Evolutionary conservation across 2,888 invertebrate genomes (phyloP).

Genomic region (Molanna angustata): DNA sequence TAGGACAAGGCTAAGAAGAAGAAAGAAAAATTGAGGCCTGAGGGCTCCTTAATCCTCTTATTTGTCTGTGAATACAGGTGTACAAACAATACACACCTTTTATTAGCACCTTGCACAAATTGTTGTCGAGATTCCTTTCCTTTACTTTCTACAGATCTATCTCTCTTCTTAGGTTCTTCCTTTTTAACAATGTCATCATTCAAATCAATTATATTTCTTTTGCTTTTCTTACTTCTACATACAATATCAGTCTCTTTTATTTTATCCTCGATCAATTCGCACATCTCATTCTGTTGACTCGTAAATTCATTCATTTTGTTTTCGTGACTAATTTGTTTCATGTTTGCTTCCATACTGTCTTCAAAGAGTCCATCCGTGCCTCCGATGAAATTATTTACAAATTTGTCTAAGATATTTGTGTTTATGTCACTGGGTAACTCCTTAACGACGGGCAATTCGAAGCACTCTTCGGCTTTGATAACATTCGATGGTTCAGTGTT

Average conservation of each 20-base stretch:
- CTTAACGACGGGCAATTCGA: slow-evolving; percentile 62
- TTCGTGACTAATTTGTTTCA: slow-evolving; percentile 5
- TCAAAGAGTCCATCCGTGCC: slow-evolving; percentile 34
- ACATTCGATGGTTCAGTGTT: slow-evolving; percentile 47
- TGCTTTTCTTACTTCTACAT: slow-evolving; percentile 23
- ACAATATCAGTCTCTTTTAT: slow-evolving; percentile 18
- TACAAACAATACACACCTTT: too few species aligned
- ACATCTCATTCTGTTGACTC: slow-evolving; percentile 29
- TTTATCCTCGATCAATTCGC: slow-evolving; percentile 25
- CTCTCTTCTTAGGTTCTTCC: too few species aligned
- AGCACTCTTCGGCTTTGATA: slow-evolving; percentile 70
- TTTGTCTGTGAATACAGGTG: too few species aligned
- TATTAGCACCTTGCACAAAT: too few species aligned
- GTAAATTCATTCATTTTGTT: slow-evolving; percentile 44
- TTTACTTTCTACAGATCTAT: too few species aligned
- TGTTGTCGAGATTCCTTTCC: too few species aligned
- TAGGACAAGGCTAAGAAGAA: too few species aligned
- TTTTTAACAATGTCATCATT: too few species aligned
- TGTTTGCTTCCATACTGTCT: slow-evolving; percentile 35
- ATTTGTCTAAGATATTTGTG: slow-evolving; percentile 46
- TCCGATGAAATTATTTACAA: slow-evolving; percentile 36
- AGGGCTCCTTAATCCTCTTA: too few species aligned
- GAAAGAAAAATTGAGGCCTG: too few species aligned
- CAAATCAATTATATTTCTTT: too few species aligned
- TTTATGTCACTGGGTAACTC: slow-evolving; percentile 49